Percentiles rank a stretch among this genome's conserved stretches.
Evolutionary conservation across 2,888 invertebrate species (phyloP).

Genomic region (Sphaerophoria taeniata): DNA sequence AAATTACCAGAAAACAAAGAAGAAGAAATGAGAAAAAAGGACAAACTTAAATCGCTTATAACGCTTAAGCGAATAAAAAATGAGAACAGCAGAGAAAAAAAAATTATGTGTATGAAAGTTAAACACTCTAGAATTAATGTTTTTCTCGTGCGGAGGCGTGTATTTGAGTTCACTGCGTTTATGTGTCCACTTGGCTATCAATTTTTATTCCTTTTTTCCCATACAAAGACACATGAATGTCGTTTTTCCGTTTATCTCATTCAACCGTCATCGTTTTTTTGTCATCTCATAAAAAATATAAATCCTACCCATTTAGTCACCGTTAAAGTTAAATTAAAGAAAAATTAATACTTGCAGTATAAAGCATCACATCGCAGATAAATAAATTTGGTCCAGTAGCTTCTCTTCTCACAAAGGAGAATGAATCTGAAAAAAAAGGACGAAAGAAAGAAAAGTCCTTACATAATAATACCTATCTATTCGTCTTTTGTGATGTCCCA

Average conservation of each 20-base stretch:
- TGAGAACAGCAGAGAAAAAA: not conserved
- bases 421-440: not conserved
- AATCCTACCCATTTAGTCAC: constrained; percentile 25
- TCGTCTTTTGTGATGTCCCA: constrained; percentile 26
- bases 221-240: not conserved
- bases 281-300: constrained; percentile 33
- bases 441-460: constrained; percentile 3
- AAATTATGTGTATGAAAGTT: no score
- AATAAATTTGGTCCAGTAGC: constrained; percentile 13
- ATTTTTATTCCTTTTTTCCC: constrained; percentile 18
- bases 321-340: constrained; percentile 36
- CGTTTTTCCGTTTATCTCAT: constrained; percentile 11
- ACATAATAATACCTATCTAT: constrained; percentile 32
- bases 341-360: constrained; percentile 37
- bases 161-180: not conserved
- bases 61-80: not conserved
- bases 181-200: constrained; percentile 17
- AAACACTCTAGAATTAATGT: constrained; percentile 1
- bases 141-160: not conserved
- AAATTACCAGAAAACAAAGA: not conserved
- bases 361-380: constrained; percentile 24
- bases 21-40: not conserved
- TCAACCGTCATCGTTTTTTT: constrained; percentile 17
- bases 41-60: constrained; percentile 8
- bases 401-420: not conserved